phyloP scores from a whole-genome alignment of 2,888 invertebrate genomes.

The Cryptops parisi region DNA sequence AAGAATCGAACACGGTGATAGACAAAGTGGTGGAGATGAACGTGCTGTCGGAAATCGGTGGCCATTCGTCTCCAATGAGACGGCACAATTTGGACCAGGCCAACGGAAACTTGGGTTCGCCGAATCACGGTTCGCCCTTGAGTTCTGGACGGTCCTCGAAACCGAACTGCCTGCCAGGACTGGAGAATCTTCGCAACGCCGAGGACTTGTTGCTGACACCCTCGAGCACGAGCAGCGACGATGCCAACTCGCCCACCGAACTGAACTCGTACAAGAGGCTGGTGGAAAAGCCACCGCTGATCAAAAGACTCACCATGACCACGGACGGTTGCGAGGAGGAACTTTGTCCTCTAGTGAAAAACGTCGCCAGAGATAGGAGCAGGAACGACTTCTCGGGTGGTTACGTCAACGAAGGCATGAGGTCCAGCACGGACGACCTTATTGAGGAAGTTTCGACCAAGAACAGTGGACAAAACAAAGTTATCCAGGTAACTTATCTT shows the following conservation, averaged over 20 bases:
- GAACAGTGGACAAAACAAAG: no score
- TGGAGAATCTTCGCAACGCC: slow-evolving; percentile 10
- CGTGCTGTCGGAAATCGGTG: slow-evolving; percentile 12
- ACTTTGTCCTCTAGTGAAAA: slow-evolving; percentile 16
- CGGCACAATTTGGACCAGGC: slow-evolving; percentile 14
- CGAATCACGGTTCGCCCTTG: slow-evolving; percentile 5
- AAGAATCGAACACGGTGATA: slow-evolving; percentile 16
- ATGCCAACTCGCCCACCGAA: slow-evolving; percentile 75
- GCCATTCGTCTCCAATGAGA: slow-evolving; percentile 14
- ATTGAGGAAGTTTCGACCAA: slow-evolving; percentile 8
- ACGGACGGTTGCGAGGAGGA: slow-evolving; percentile 15
- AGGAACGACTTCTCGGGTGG: slow-evolving; percentile 45
- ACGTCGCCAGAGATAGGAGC: slow-evolving; percentile 33
- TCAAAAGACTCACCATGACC: slow-evolving; percentile 61
- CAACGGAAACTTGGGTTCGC: slow-evolving; percentile 15
- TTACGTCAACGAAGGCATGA: slow-evolving; percentile 43
- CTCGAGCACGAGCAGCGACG: slow-evolving; percentile 44
- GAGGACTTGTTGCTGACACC: slow-evolving; percentile 18
- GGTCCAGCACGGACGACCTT: slow-evolving; percentile 10
- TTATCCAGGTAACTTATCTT: no score
- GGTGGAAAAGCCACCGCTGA: slow-evolving; percentile 63
- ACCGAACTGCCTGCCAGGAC: slow-evolving; percentile 33
- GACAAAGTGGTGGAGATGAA: slow-evolving; percentile 18
- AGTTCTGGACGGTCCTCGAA: slow-evolving; percentile 33
- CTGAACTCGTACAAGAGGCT: slow-evolving; percentile 69